Evolutionary conservation across 2,888 invertebrate species (phyloP).

Genomic region (Aporophyla nigra): DNA sequence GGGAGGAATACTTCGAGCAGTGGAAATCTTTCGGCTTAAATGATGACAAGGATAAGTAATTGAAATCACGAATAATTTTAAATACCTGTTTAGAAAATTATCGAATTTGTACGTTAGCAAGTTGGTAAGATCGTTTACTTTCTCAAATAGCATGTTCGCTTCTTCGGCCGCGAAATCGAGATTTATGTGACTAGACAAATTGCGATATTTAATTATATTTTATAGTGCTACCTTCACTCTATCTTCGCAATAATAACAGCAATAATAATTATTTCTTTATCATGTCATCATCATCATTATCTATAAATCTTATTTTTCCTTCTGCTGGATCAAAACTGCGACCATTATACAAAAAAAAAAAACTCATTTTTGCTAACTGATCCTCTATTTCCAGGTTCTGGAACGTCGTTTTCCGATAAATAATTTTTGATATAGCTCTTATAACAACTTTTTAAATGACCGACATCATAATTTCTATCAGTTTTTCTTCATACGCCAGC

Average conservation of each 20-base stretch:
- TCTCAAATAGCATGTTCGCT: slow-evolving; percentile 16
- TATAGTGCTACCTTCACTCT: slow-evolving; percentile 29
- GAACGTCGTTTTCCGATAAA: not conserved
- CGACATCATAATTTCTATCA: not conserved
- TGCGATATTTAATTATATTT: slow-evolving; percentile 33
- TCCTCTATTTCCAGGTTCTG: not conserved
- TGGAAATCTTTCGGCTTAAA: not conserved
- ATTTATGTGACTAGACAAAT: slow-evolving; percentile 38
- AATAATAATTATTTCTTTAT: slow-evolving; percentile 17
- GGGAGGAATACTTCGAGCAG: not conserved
- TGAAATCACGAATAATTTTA: no score
- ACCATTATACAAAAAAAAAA: not conserved
- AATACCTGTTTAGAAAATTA: not conserved
- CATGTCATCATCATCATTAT: not conserved
- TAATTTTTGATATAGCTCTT: not conserved
- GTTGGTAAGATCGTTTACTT: slow-evolving; percentile 6
- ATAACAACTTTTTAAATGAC: not conserved
- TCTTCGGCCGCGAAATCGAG: slow-evolving; percentile 25
- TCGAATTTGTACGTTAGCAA: slow-evolving; percentile 2
- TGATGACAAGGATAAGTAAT: not conserved
- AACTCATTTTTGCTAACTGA: not conserved
- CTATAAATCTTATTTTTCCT: not conserved
- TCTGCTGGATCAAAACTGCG: not conserved
- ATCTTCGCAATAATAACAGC: slow-evolving; percentile 13
- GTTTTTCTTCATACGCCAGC: slow-evolving; percentile 28